Percentiles rank a stretch among this genome's conserved stretches.
Evolutionary conservation across 2,113 vertebrate species (phyloP).

Genomic region (Hippopotamus amphibius): DNA sequence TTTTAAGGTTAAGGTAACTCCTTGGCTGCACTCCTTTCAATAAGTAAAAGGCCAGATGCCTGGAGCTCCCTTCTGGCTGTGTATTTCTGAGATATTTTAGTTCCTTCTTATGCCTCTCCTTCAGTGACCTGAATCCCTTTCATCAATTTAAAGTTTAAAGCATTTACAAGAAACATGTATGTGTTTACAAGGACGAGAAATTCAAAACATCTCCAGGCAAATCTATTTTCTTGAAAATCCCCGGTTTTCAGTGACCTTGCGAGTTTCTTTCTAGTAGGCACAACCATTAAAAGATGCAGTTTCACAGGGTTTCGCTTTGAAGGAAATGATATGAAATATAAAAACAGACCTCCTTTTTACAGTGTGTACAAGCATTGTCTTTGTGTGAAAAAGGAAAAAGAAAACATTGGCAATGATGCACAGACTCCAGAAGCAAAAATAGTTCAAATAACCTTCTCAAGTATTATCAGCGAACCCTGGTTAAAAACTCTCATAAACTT

Average conservation of each 20-base stretch:
- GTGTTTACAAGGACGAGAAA: slow-evolving; percentile 45
- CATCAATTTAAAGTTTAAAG: slow-evolving; percentile 45
- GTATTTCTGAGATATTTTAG: not conserved
- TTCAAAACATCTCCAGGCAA: slow-evolving; percentile 36
- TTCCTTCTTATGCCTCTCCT: not conserved
- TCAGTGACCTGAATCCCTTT: slow-evolving; percentile 6
- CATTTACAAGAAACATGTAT: not conserved
- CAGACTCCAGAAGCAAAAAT: not conserved
- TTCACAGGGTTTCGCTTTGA: not conserved
- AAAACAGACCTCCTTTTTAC: not conserved
- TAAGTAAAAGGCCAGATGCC: not conserved
- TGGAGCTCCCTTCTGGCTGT: not conserved
- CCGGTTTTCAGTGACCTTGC: not conserved
- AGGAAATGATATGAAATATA: not conserved
- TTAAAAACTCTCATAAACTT: slow-evolving; percentile 15
- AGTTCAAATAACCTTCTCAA: not conserved
- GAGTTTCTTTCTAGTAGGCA: not conserved
- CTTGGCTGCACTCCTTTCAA: not conserved
- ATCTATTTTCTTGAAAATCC: slow-evolving; percentile 34
- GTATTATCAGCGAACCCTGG: not conserved
- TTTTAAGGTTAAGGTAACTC: slow-evolving; percentile 3
- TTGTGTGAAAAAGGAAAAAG: not conserved
- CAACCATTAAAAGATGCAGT: not conserved
- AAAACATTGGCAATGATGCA: not conserved
- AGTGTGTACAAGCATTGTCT: not conserved